A percentile compares a stretch with the other conserved stretches of the same genome.
phyloP scores from a whole-genome alignment of 2,888 invertebrate species.

The Homarus gammarus region DNA sequence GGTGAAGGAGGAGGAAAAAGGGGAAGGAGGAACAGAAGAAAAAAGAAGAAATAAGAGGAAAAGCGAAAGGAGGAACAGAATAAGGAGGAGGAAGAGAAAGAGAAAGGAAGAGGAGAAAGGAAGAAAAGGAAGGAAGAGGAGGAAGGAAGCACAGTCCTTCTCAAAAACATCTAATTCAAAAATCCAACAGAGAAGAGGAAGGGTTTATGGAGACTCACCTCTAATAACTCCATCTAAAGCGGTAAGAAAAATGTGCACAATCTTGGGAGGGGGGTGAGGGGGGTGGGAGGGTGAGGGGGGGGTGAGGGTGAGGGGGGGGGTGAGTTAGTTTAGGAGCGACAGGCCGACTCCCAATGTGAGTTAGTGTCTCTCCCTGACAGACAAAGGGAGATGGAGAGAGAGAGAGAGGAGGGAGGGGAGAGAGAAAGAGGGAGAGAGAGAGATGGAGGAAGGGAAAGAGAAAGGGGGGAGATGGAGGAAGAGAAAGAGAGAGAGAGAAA shows the following conservation, averaged over 20 bases:
- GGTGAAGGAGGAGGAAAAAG: too few species aligned
- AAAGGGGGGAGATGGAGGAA: not conserved
- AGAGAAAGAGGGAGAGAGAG: not conserved
- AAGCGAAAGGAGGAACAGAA: too few species aligned
- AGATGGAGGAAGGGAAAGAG: not conserved
- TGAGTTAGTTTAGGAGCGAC: not conserved
- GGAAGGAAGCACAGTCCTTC: too few species aligned
- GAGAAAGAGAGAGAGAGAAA: conserved; percentile 19
- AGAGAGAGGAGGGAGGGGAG: not conserved
- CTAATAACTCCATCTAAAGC: not conserved
- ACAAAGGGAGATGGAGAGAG: conserved; percentile 2
- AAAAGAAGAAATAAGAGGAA: too few species aligned
- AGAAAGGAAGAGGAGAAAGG: not conserved
- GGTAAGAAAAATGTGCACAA: not conserved
- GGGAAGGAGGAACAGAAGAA: too few species aligned
- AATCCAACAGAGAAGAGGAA: too few species aligned
- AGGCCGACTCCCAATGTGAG: not conserved
- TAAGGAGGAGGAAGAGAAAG: not conserved
- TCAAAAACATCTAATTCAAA: too few species aligned
- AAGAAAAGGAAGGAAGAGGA: not conserved
- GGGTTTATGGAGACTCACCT: too few species aligned
- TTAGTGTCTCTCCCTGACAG: not conserved
- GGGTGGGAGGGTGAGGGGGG: not conserved
- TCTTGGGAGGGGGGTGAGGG: not conserved
- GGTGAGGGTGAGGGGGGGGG: not conserved